Base-by-base conservation (phyloP, 92 coral and sea anemone species). In the Siderastrea siderea region DNA sequence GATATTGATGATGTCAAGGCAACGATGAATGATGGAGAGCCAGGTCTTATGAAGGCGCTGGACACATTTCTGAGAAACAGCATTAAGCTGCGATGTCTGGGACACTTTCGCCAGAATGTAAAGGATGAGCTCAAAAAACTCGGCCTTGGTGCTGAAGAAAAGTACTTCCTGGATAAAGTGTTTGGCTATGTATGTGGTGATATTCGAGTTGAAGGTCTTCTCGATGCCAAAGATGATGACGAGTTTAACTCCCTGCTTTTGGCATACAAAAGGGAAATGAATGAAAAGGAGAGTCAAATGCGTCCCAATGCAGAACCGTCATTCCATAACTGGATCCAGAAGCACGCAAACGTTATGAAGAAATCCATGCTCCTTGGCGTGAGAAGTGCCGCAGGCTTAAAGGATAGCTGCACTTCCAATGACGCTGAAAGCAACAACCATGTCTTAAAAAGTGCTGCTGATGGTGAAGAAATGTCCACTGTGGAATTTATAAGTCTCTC, bases 391-490 rank as follows among this genome's bases (percentile, higher is more conserved):
- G 85, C 85, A 14, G 86, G 89, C 45, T 89, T 70, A 69, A 86
- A 78, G 17, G 95, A 84, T 61, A 88, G 80, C 77, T 71, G 88
- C 55, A 84, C 95, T 9, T 77, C 90, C 45, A 92, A 92, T 74
- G 92, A 82, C 68, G 91, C 92, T 2, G 95, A 89, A 74, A 89
- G 89, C 64, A 89, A 84, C 64, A 84, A 89, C 64, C 92, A 89
- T 54, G 92, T 78, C 51, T 19, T 84, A 44, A 89, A 89, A 65
- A 84, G 86, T 84, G 92, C 89, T 47, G 72, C 81, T 44, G 80
- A 83, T 13, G 53, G 82, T 2, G 70, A 87, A 64, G 87, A 89
- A 74, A 92, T 92, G 95, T 88, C 95, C 13, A 51, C 85, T 7
- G 87, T 89, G 16, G 92, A 92, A 61, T 92, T 92, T 15, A 79